Base-by-base conservation (phyloP, 2,797 vertebrate genomes). In the Astyanax mexicanus region DNA sequence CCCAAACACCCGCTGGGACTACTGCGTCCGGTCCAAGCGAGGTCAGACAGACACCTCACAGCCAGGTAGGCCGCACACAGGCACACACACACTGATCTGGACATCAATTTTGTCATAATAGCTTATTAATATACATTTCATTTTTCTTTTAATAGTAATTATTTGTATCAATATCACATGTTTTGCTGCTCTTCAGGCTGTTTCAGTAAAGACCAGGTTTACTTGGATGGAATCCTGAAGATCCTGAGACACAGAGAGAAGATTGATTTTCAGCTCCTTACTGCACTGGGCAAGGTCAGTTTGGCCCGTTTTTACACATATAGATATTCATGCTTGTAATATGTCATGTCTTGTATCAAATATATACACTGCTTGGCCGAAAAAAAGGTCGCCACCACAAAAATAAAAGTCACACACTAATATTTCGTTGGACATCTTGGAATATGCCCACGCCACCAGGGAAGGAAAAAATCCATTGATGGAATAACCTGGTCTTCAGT, bases 191-290 rank as follows among this genome's bases (percentile, higher is more conserved):
- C 0, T 54, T 78, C 81, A 98, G 97, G 97, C 5, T 99, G 97
- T 84, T 99, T 98, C 92, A 96, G 93, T 88, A 98, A 98, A 89
- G 97, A 99, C 86, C 97, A 99, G 84, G 97, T 99, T 4, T 99
- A 99, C 80, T 84, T 99, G 81, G 96, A 98, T 32, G 96, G 97
- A 47, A 93, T 98, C 85, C 91, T 99, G 77, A 95, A 91, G 84
- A 95, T 99, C 84, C 91, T 99, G 45, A 93, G 96, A 60, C 89
- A 96, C 84, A 94, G 96, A 82, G 89, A 95, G 35, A 93, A 94
- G 86, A 99, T 99, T 52, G 89, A 99, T 91, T 99, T 99, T 74
- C 90, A 92, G 15, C 90, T 97, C 51, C 92, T 99, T 72, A 96
- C 93, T 77, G 93, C 94, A 45, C 92, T 98, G 11, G 97, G 97